Percentiles rank a stretch among this genome's conserved stretches.
Conservation (phyloP, 2,113 vertebrate species). For the Chloebia gouldiae region DNA sequence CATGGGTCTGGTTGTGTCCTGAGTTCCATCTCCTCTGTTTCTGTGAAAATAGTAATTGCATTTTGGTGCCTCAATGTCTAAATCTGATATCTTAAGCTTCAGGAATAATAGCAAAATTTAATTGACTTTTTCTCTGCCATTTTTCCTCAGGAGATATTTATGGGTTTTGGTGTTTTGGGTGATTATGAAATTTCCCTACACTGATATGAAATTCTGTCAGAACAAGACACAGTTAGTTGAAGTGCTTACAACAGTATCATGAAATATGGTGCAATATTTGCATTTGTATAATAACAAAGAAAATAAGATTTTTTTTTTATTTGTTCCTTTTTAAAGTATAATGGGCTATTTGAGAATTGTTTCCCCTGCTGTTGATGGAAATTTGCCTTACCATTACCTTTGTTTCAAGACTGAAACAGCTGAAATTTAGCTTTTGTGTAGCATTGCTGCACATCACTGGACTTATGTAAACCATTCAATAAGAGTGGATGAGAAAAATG, state of each 20-base stretch:
- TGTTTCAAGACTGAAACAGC: not conserved
- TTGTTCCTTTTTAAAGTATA: not conserved
- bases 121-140: not conserved
- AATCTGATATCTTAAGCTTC: not conserved
- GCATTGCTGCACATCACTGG: not conserved
- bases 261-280: not conserved
- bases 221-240: not conserved
- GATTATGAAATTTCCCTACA: not conserved
- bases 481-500: not conserved
- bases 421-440: not conserved
- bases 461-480: not conserved
- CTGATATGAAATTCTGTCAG: not conserved
- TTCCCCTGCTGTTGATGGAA: not conserved
- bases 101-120: not conserved
- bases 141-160: not conserved
- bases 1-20: not conserved
- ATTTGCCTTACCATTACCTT: not conserved
- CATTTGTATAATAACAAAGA: not conserved
- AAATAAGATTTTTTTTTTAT: not conserved
- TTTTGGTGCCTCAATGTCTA: not conserved
- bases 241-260: not conserved
- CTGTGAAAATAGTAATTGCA: not conserved
- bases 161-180: not conserved
- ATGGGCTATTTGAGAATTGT: not conserved
- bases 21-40: not conserved